Percentiles rank a stretch among this genome's conserved stretches.
phyloP scores from a whole-genome alignment of 1,140 invertebrate genomes.

The Lepidurus couesii region DNA sequence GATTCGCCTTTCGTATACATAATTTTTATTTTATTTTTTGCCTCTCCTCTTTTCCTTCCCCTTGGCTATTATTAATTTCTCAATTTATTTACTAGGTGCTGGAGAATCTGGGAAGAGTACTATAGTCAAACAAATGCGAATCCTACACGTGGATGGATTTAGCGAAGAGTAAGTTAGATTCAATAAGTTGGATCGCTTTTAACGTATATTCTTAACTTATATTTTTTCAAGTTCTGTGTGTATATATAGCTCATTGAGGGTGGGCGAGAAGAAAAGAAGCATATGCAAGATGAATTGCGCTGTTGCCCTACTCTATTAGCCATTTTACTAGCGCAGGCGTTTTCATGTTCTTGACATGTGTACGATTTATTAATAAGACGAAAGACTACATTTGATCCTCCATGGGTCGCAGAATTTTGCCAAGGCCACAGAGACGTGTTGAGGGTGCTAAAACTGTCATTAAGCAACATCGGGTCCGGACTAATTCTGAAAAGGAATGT shows the following conservation, averaged over 20 bases:
- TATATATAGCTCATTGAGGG: neutral
- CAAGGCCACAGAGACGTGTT: no score
- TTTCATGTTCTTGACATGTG: no score
- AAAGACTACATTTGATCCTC: no score
- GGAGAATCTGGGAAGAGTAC: slow-evolving; percentile 99
- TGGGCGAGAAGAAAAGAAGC: neutral
- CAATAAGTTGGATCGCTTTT: no score
- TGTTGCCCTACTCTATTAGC: no score
- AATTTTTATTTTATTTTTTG: neutral
- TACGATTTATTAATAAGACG: no score
- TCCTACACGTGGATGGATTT: slow-evolving; percentile 98
- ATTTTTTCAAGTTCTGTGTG: neutral
- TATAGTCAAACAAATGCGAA: slow-evolving; percentile 99
- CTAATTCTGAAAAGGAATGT: no score
- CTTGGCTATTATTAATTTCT: slow-evolving; percentile 37
- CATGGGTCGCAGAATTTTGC: no score
- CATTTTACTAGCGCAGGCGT: no score
- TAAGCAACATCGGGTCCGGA: no score
- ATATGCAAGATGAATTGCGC: neutral
- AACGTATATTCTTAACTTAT: no score
- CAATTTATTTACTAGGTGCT: slow-evolving; percentile 58
- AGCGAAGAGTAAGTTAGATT: slow-evolving; percentile 69
- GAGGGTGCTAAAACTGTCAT: no score
- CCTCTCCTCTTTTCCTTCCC: neutral
- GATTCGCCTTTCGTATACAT: neutral